Evolutionary conservation across 2,888 invertebrate species (phyloP).

Genomic region (Phyllotreta striolata): DNA sequence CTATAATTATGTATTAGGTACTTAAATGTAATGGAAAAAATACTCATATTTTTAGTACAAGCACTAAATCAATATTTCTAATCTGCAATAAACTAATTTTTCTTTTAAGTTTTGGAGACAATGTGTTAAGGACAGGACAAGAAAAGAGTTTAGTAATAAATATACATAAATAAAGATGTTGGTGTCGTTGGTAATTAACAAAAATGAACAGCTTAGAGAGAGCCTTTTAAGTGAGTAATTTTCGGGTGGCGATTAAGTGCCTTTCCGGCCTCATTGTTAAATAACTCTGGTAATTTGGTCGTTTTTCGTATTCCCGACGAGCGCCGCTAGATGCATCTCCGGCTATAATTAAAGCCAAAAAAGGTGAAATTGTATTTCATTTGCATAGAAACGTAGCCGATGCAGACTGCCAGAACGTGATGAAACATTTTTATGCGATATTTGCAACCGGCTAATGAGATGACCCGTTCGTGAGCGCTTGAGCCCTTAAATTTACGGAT

Average conservation of each 20-base stretch:
- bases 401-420: constrained; percentile 49
- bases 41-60: too few relatives aligned
- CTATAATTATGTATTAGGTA: too few relatives aligned
- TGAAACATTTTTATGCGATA: constrained; percentile 54
- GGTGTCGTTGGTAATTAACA: not conserved
- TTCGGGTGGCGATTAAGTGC: constrained; percentile 5
- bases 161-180: too few relatives aligned
- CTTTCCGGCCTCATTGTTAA: constrained; percentile 15
- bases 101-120: too few relatives aligned
- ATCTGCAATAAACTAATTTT: too few relatives aligned
- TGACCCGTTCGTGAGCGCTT: constrained; percentile 43
- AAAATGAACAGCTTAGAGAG: constrained; percentile 2
- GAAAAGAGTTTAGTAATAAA: too few relatives aligned
- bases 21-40: too few relatives aligned
- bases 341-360: constrained; percentile 48
- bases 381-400: constrained; percentile 48
- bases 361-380: constrained; percentile 45
- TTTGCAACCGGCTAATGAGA: constrained; percentile 51
- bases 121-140: too few relatives aligned
- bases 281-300: constrained; percentile 18
- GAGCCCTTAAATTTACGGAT: constrained; percentile 40
- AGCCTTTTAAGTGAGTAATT: constrained; percentile 18
- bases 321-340: constrained; percentile 19
- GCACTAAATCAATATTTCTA: too few relatives aligned
- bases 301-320: constrained; percentile 18